Evolutionary conservation across 2,113 vertebrate species (phyloP), one percentile per base, ranked within the genome.

Genomic region (Cyphomyrus plagiostoma): DNA sequence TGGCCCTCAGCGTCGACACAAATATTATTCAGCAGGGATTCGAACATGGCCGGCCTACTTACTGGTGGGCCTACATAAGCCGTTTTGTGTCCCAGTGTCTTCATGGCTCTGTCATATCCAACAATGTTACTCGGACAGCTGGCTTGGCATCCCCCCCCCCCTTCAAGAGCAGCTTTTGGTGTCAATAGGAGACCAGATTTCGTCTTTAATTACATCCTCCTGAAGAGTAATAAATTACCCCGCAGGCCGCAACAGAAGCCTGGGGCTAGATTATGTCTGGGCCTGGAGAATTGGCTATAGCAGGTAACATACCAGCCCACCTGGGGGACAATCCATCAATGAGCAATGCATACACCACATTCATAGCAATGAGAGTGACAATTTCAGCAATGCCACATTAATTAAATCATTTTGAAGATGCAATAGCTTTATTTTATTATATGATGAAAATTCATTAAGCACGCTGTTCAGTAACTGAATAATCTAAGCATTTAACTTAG

Each of bases 191-290:
- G 85, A 53, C 50, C 35, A 88, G 85, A 52, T 48, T 46, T 77
- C 49, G n/a, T 17, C 58, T 80, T 87, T 87, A 77, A 90, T 77
- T 46, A 89, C 74, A 4, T 87, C 58, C 46, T 80, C 62, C 89
- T 87, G 85, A 80, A 90, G 85, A 56, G 45, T 80, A 66, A 45
- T 88, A 53, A 90, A 87, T 87, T n/a, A 90, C 42, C 86, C 62
- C 23, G 39, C 35, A 52, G 58, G 39, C 49, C 85, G 15, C 46
- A 56, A 88, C 56, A 52, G 48, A 49, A 70, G 62, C 84, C 48
- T 52, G 26, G 48, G 66, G 23, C 48, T 86, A n/a, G 45, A 80
- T 80, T 80, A 80, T 80, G 35, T 42, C 74, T 80, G 74, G 26
- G 48, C 50, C 30, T 58, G 30, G 42, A 86, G 58, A 46, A 11